A percentile compares a stretch with the other conserved stretches of the same genome.
Conservation (phyloP, 2,113 vertebrate species). For the Elephas maximus region DNA sequence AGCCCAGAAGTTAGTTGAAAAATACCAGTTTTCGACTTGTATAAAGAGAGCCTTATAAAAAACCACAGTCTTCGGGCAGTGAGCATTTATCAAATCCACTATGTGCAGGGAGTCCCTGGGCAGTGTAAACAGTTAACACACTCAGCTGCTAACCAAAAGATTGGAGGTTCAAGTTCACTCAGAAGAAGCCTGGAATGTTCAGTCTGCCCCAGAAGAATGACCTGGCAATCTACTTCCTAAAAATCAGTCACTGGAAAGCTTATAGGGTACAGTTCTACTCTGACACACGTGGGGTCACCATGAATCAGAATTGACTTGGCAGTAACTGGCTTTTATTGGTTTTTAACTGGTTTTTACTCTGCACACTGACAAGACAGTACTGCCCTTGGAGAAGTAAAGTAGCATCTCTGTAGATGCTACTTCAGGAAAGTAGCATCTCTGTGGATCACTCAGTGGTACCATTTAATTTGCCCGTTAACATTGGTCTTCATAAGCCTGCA, state of each 20-base stretch:
- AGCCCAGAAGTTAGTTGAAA: neutral
- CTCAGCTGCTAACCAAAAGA: neutral
- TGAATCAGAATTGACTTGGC: neutral
- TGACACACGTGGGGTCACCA: neutral
- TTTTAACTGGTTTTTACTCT: neutral
- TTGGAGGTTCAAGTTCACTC: neutral
- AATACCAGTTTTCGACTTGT: neutral
- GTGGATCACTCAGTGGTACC: neutral
- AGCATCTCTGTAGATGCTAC: neutral
- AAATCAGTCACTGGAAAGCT: neutral
- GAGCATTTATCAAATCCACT: neutral
- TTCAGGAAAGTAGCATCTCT: neutral
- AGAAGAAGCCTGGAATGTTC: neutral
- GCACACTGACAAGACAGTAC: neutral
- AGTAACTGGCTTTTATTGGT: neutral
- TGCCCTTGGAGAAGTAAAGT: neutral
- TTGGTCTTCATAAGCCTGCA: neutral
- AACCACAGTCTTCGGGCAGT: neutral
- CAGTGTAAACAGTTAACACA: neutral
- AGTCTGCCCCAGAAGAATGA: neutral
- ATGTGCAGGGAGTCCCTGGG: neutral
- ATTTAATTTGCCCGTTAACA: neutral
- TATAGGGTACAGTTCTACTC: neutral
- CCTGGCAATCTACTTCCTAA: neutral
- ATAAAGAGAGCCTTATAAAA: neutral